Evolutionary conservation across 2,888 invertebrate species (phyloP).

Genomic region (Sclerodermus sp.): DNA sequence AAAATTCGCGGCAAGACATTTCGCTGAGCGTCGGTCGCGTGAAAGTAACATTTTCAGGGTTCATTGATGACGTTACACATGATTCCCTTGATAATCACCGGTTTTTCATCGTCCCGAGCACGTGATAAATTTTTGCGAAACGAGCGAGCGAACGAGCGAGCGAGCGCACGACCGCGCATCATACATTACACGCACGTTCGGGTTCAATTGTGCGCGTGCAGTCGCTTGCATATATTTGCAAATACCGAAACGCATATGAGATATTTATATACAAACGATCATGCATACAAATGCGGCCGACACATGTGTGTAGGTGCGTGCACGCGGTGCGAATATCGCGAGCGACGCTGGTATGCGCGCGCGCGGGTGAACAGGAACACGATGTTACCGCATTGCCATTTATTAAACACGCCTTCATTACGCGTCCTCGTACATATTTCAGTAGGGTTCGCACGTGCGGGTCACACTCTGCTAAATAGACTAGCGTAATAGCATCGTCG

Average conservation of each 20-base stretch:
- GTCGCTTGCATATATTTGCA: slow-evolving; percentile 2
- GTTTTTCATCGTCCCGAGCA: too few relatives aligned
- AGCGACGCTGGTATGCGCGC: not conserved
- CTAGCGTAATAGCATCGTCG: slow-evolving; percentile 21
- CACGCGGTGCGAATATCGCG: not conserved
- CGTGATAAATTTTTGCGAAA: too few relatives aligned
- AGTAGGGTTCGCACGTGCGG: slow-evolving; percentile 35
- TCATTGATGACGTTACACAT: too few relatives aligned
- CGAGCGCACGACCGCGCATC: too few relatives aligned
- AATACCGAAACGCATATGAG: slow-evolving; percentile 1
- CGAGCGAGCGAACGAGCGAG: too few relatives aligned
- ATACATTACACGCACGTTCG: not conserved
- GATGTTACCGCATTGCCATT: slow-evolving; percentile 31
- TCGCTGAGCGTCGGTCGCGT: too few relatives aligned
- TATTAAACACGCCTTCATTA: slow-evolving; percentile 54
- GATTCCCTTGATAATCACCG: too few relatives aligned
- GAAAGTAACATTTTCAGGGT: too few relatives aligned
- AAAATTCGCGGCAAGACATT: too few relatives aligned
- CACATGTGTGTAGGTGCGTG: not conserved
- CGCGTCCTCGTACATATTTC: slow-evolving; percentile 44
- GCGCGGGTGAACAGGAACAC: slow-evolving; percentile 17
- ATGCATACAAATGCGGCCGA: slow-evolving; percentile 6
- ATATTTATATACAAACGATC: slow-evolving; percentile 11
- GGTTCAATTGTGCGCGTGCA: not conserved
- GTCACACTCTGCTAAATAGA: slow-evolving; percentile 14